Evolutionary conservation across 2,888 invertebrate genomes (phyloP).

Genomic region (Scelioninae gen. 1): DNA sequence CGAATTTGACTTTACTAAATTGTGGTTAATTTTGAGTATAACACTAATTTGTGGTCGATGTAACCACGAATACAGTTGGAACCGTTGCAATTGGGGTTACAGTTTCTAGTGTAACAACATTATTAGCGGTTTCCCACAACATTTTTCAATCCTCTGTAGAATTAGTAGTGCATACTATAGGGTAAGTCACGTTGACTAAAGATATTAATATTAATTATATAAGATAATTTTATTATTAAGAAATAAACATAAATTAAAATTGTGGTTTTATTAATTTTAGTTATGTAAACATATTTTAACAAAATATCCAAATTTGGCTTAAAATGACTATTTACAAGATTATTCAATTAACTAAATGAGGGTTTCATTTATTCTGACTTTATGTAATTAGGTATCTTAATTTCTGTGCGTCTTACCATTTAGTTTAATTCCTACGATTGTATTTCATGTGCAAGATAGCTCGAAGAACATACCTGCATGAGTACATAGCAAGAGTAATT

Average conservation of each 20-base stretch:
- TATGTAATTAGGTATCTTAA: conserved; percentile 28
- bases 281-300: too few relatives aligned
- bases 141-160: conserved; percentile 5
- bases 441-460: conserved; percentile 54
- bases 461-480: conserved; percentile 43
- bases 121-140: conserved; percentile 37
- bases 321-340: too few relatives aligned
- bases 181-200: too few relatives aligned
- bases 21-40: conserved; percentile 37
- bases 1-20: conserved; percentile 41
- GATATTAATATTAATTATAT: too few relatives aligned
- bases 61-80: conserved; percentile 15
- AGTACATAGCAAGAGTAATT: conserved; percentile 60
- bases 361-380: conserved; percentile 10
- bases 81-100: conserved; percentile 26
- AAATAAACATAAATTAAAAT: too few relatives aligned
- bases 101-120: conserved; percentile 26
- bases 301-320: too few relatives aligned
- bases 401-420: conserved; percentile 32
- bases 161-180: background rate
- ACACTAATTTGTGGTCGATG: conserved; percentile 48
- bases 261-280: too few relatives aligned
- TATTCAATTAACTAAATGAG: background rate
- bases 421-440: conserved; percentile 53
- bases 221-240: too few relatives aligned